Conservation (phyloP, 2,888 invertebrate species). For the Dynastes hyllus region DNA sequence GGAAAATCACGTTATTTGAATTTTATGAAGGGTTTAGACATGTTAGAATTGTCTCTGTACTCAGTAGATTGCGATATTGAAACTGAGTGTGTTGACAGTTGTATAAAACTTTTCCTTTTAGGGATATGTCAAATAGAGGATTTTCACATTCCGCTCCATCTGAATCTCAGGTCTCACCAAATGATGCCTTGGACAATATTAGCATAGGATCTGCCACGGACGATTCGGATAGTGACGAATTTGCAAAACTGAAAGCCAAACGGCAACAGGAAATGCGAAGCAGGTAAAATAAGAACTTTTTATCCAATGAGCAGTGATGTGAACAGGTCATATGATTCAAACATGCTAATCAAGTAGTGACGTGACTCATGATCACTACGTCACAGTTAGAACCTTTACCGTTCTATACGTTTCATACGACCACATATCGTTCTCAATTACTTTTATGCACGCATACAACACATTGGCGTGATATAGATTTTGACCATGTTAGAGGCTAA, state of each 20-base stretch:
- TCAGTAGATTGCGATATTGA: neutral
- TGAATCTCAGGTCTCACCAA: constrained; percentile 35
- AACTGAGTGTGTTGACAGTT: neutral
- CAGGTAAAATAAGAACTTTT: constrained; percentile 58
- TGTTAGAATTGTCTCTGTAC: neutral
- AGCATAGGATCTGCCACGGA: constrained; percentile 69
- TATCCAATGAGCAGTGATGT: neutral
- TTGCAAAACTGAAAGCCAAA: constrained; percentile 79
- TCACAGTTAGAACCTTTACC: no score
- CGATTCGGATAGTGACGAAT: constrained; percentile 76
- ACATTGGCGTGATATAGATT: no score
- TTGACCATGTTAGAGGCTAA: no score
- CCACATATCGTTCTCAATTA: no score
- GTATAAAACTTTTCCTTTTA: neutral
- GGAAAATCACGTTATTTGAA: no score
- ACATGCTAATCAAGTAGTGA: no score
- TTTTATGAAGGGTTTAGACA: neutral
- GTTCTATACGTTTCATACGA: no score
- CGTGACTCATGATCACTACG: no score
- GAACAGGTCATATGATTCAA: no score
- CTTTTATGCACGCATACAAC: no score
- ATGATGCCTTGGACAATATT: constrained; percentile 63
- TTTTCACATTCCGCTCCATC: constrained; percentile 45
- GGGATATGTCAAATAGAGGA: neutral
- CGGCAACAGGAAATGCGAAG: constrained; percentile 79